Base-by-base conservation (phyloP, 2,797 vertebrate genomes). In the Craterocephalus amniculus region DNA sequence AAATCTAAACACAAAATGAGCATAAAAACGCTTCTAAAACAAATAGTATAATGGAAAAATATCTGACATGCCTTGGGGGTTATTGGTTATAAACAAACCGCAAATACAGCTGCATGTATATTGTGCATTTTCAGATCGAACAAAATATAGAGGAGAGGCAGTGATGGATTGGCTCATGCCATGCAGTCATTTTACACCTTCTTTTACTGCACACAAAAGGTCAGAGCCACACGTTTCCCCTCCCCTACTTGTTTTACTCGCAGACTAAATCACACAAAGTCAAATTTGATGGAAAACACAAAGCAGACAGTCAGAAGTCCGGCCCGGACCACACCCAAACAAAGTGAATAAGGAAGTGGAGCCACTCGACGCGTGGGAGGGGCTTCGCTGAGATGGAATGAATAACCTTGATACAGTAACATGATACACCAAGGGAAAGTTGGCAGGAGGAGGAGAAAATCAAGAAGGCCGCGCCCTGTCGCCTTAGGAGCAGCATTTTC, bases 271-370 rank as follows among this genome's bases (percentile, higher is more conserved):
- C 73, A 79, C 40, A 40, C 48, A 51, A 70, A 76, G 14, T 72
- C 66, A 75, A 82, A 85, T 84, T 79, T 63, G 83, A 87, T 82
- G 73, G 51, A 48, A 24, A 75, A 10, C 1, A 71, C 45, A 67
- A 38, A 40, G 63, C 68, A 68, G 58, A 34, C 57, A 16, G 59
- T 55, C 59, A 36, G 40, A 18, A 62, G 45, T 60, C 63, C 56
- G 73, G 75, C 74, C 40, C 24, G 40, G 75, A 81, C 90, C 91
- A 80, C 89, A 87, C 88, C 90, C 89, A 83, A 75, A 72, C 32
- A 71, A 24, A 67, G 35, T 24, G 62, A 77, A 64, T 63, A 67
- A 83, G 65, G 69, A 61, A 40, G 65, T n/a, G 1, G 9, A 26
- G 58, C 38, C 20, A 8, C 9, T 48, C 20, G 27, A 22, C 48